These are phyloP conservation scores for Ammodytes dubius DNA, from an alignment of 2,113 vertebrate species.

Conservation along the genomic window DNA sequence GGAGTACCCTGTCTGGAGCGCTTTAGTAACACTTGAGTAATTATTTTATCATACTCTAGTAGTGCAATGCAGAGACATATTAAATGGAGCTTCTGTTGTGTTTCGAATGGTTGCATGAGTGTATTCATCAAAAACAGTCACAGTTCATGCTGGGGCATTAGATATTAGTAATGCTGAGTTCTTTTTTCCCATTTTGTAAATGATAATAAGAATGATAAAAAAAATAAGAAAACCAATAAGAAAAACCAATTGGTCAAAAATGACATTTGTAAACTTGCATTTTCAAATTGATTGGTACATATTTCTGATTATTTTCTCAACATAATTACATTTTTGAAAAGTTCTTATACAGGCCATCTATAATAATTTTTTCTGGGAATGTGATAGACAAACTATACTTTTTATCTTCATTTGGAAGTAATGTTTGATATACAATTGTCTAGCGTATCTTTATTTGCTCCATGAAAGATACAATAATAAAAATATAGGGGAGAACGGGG, in stretches of 20 bases:
- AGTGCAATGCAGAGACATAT: constrained; percentile 44
- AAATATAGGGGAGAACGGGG: no score
- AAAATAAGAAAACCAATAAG: not conserved
- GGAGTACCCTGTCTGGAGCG: constrained; percentile 26
- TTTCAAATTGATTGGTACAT: not conserved
- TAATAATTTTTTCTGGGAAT: not conserved
- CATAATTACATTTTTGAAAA: no score
- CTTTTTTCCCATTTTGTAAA: constrained; percentile 24
- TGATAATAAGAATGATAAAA: not conserved
- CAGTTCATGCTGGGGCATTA: constrained; percentile 42
- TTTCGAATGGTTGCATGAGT: constrained; percentile 43
- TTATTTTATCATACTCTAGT: constrained; percentile 58
- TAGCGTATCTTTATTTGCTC: no score
- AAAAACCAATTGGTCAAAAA: not conserved
- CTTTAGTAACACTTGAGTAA: constrained; percentile 47
- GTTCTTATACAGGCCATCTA: not conserved
- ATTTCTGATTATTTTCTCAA: no score
- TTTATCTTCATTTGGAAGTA: not conserved
- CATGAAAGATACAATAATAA: no score
- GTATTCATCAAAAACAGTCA: constrained; percentile 36
- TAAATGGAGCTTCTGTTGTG: constrained; percentile 51
- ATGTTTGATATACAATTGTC: not conserved
- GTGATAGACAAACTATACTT: not conserved
- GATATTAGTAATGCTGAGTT: constrained; percentile 33
- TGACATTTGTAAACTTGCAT: not conserved